Evolutionary conservation across 2,113 vertebrate genomes (phyloP), one percentile per base, ranked within the genome.

Genomic region (Patagioenas fasciata): DNA sequence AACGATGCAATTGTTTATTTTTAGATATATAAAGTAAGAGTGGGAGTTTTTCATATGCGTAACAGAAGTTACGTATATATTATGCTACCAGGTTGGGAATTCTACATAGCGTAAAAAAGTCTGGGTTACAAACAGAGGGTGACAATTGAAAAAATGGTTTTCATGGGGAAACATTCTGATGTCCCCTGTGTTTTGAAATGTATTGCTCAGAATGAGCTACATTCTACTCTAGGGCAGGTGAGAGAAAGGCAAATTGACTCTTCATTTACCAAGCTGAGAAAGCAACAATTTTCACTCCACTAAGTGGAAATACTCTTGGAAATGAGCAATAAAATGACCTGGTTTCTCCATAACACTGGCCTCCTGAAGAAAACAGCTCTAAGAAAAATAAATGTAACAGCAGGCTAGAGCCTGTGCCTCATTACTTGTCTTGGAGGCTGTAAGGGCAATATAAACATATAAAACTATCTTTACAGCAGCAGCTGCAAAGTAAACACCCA

Each of bases 401-500:
- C 78, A 66, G 67, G 57, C 64, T 86, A 79, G n/a, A 87, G 73
- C n/a, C 56, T 70, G 69, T 54, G 75, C 62, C 92, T 94, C 7
- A 5, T 40, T 82, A 92, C 61, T 75, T 86, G 56, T 82, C 50
- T 62, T 40, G 69, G 13, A 80, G 64, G 57, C 58, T 64, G 44
- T 71, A 91, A 97, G 93, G 74, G 72, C 70, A 95, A 91, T 51
- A 91, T 34, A 91, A 91, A 86, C 92, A 94, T 97, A 89, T 61
- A 72, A 91, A 96, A 88, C 34, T 84, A 84, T 60, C 73, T 83
- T 94, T 93, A 72, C 40, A 82, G 81, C 58, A 72, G 94, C 87
- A 57, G 54, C 9, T 29, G 36, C 54, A 91, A 77, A 88, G 56
- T 86, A 95, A 96, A 96, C 58, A 95, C 54, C n/a, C 4, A 25